A percentile compares a stretch with the other conserved stretches of the same genome.
Evolutionary conservation across 2,888 invertebrate species (phyloP).

Genomic region (Alviniconcha strummeri): DNA sequence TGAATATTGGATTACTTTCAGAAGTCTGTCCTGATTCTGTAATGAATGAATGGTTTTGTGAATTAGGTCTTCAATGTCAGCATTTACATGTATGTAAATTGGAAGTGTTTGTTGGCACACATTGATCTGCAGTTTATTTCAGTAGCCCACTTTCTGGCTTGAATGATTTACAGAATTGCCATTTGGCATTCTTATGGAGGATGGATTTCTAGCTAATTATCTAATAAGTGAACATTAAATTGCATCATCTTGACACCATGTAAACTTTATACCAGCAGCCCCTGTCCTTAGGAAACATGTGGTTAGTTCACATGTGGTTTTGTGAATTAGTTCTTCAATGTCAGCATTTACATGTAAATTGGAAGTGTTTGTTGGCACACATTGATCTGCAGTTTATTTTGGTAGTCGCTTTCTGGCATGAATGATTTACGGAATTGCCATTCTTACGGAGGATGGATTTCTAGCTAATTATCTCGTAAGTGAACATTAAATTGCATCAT

Average conservation of each 20-base stretch:
- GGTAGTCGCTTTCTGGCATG: not conserved
- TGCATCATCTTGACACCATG: too few species aligned
- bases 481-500: too few species aligned
- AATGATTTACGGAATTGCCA: not conserved
- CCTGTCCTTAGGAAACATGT: not conserved
- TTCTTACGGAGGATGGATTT: too few species aligned
- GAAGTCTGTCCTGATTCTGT: too few species aligned
- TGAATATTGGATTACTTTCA: too few species aligned
- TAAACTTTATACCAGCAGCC: not conserved
- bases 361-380: not conserved
- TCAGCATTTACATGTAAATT: not conserved
- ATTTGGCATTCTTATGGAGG: too few species aligned
- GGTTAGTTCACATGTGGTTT: not conserved
- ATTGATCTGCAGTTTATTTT: not conserved
- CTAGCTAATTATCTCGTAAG: too few species aligned
- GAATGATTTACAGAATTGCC: not conserved
- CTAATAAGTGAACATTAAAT: too few species aligned
- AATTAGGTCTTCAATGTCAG: not conserved
- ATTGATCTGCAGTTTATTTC: not conserved
- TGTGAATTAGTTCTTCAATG: too few species aligned
- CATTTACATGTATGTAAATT: too few species aligned
- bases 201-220: too few species aligned
- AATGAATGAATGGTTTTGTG: too few species aligned
- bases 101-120: not conserved
- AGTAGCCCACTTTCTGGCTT: not conserved